Evolutionary conservation across 2,113 vertebrate species (phyloP).

Genomic region (Pelodiscus sinensis): DNA sequence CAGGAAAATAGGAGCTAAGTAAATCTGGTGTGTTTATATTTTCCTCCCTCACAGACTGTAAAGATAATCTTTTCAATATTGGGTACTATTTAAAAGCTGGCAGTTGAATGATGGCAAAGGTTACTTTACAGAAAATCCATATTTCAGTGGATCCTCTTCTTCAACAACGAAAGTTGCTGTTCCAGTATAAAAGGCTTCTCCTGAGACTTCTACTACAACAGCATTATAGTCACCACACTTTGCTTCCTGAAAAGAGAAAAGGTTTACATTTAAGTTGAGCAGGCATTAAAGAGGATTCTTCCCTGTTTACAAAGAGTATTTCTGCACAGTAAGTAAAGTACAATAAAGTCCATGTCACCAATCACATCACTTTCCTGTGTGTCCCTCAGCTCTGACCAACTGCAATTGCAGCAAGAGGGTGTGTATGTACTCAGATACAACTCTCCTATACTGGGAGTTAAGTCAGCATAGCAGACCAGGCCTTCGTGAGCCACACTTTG

Average conservation of each 20-base stretch:
- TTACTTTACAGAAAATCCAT: slow-evolving; percentile 91
- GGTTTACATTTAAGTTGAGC: neutral
- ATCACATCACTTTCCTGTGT: neutral
- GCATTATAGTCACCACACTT: slow-evolving; percentile 86
- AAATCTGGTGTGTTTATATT: neutral
- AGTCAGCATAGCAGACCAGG: neutral
- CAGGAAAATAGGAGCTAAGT: neutral
- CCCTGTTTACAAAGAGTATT: neutral
- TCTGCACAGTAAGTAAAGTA: neutral
- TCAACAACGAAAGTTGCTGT: slow-evolving; percentile 87
- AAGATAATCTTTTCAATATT: neutral
- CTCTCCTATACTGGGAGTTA: neutral
- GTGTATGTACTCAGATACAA: neutral
- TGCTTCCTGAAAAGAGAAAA: slow-evolving; percentile 80
- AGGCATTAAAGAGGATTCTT: neutral
- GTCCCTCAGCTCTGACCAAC: neutral
- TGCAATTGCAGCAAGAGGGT: neutral
- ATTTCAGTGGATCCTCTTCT: slow-evolving; percentile 82
- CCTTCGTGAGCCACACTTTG: neutral
- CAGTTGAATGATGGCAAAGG: fast-evolving
- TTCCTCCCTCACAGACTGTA: neutral
- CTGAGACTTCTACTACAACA: slow-evolving; percentile 91
- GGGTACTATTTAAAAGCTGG: neutral
- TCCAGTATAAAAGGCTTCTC: slow-evolving; percentile 91
- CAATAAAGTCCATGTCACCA: neutral